Conservation (phyloP, 2,888 invertebrate genomes). For the Drosophila gaucha region DNA sequence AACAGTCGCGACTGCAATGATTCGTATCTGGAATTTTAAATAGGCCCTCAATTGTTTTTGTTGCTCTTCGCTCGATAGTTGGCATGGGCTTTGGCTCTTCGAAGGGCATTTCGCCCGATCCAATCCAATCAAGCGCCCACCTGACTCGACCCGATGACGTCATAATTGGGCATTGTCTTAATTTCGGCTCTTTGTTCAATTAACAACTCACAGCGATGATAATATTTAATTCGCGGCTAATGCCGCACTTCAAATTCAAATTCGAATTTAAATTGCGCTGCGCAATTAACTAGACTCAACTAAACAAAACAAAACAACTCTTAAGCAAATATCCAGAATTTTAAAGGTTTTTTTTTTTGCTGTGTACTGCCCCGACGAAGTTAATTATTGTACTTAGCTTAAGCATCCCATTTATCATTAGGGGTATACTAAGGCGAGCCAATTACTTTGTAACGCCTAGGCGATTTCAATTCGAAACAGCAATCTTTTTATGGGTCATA, state of each 20-base stretch:
- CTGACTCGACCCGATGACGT: neutral
- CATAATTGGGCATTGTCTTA: constrained; percentile 31
- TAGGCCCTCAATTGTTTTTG: constrained; percentile 33
- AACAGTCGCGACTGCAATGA: constrained; percentile 59
- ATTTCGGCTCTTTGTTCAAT: constrained; percentile 50
- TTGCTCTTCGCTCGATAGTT: neutral
- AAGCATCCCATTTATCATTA: neutral
- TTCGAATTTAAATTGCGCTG: constrained; percentile 38
- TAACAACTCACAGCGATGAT: constrained; percentile 35
- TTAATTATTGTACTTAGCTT: neutral
- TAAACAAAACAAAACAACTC: neutral
- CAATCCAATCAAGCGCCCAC: neutral
- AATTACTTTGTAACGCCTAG: neutral
- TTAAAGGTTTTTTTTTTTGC: neutral
- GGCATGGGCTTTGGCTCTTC: constrained; percentile 3
- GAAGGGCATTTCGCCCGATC: constrained; percentile 39
- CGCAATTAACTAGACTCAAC: constrained; percentile 47
- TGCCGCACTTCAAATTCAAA: constrained; percentile 47
- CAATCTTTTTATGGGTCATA: neutral
- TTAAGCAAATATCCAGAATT: constrained; percentile 42
- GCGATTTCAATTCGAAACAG: neutral
- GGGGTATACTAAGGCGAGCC: neutral
- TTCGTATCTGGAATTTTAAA: constrained; percentile 71
- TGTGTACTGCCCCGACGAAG: neutral
- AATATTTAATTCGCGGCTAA: constrained; percentile 30